Evolutionary conservation across 2,113 vertebrate genomes (phyloP), one percentile per base, ranked within the genome.

Genomic region (Tichodroma muraria): DNA sequence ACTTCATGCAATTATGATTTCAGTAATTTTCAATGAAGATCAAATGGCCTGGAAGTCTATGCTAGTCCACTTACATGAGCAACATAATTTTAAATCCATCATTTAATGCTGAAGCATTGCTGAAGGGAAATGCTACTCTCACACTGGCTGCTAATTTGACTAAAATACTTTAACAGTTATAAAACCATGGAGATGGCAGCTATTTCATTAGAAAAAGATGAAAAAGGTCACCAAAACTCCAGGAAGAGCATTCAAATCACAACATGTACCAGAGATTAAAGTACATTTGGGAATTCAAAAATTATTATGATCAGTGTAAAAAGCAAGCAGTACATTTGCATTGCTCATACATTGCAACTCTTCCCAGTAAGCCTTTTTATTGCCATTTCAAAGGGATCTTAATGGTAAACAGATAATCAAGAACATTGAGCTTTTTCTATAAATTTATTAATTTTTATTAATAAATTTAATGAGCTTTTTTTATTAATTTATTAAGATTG

Each of bases 21-120:
- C 93, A 94, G 88, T 91, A 94, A 90, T 94, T 92, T 92, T n/a
- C 94, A 96, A 53, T 59, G 64, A 96, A 94, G 59, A 85, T 47
- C 81, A 92, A 92, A 95, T 79, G 95, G 69, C 47, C 64, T 94
- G 53, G 82, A 96, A 88, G 57, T 14, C n/a, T 52, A 60, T 53
- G 38, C 89, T 37, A 66, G 30, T 33, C 40, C 60, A 66, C 49
- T 80, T 88, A 44, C 9, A 85, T 10, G 40, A 81, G 47, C 9
- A 94, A 38, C 7, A 94, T 70, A 13, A 66, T 33, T 89, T 70
- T 40, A 57, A 70, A 52, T 76, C 6, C 19, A 66, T 21, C 28
- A 25, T 50, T 60, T 68, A 76, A 84, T 23, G 31, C 17, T n/a
- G 21, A 69, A 57, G 21, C 9, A 56, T 13, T 94, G 65, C 25